These are phyloP conservation scores for Nineta flava DNA, from an alignment of 2,888 invertebrate genomes.

Conservation along the genomic window DNA sequence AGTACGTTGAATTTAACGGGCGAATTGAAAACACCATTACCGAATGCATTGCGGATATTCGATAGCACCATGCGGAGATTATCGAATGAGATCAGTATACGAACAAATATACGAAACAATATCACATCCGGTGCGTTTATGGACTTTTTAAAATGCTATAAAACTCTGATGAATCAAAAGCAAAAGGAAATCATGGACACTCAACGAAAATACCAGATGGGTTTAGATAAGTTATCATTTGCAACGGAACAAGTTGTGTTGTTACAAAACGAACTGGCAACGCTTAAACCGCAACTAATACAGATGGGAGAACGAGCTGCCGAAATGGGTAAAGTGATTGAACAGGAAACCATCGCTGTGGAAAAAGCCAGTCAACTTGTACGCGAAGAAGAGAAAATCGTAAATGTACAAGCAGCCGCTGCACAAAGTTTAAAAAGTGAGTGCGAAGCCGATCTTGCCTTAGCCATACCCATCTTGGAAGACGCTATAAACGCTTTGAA, in stretches of 20 bases:
- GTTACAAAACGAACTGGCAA: slow-evolving; percentile 61
- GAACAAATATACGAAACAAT: slow-evolving; percentile 56
- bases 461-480: slow-evolving; percentile 70
- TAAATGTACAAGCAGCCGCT: slow-evolving; percentile 72
- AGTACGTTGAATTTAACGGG: slow-evolving; percentile 55
- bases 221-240: slow-evolving; percentile 56
- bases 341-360: slow-evolving; percentile 57
- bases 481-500: slow-evolving; percentile 61
- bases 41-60: slow-evolving; percentile 73
- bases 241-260: slow-evolving; percentile 59
- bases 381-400: slow-evolving; percentile 72
- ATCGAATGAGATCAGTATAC: slow-evolving; percentile 43
- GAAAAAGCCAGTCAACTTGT: slow-evolving; percentile 66
- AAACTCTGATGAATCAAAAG: slow-evolving; percentile 49
- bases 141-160: slow-evolving; percentile 64
- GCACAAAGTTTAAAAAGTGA: slow-evolving; percentile 74
- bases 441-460: slow-evolving; percentile 84
- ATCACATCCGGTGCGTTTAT: slow-evolving; percentile 76
- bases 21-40: slow-evolving; percentile 44
- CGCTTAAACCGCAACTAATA: slow-evolving; percentile 57
- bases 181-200: slow-evolving; percentile 58
- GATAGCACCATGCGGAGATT: slow-evolving; percentile 58
- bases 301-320: slow-evolving; percentile 54
- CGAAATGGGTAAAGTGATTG: slow-evolving; percentile 62
- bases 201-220: slow-evolving; percentile 56